phyloP scores from a whole-genome alignment of 2,797 vertebrate species.

The Lepus oiostolus region DNA sequence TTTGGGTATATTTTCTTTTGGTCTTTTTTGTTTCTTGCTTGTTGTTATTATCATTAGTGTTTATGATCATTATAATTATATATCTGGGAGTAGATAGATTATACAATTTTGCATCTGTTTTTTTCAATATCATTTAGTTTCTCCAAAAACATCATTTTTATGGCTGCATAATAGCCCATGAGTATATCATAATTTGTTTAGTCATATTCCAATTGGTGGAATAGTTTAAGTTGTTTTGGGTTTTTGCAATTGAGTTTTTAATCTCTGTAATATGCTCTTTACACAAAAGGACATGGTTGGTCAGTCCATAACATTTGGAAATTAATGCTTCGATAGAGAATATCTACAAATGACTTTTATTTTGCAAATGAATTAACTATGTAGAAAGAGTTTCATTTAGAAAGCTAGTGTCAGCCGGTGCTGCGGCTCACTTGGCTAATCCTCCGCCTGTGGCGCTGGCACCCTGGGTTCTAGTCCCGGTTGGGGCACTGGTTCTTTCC shows the following conservation, averaged over 20 bases:
- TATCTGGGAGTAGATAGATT: slow-evolving; percentile 21
- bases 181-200: slow-evolving; percentile 66
- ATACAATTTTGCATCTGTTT: slow-evolving; percentile 61
- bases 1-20: slow-evolving; percentile 59
- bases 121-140: slow-evolving; percentile 70
- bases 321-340: slow-evolving; percentile 64
- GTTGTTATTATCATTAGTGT: slow-evolving; percentile 49
- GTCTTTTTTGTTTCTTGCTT: slow-evolving; percentile 22
- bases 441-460: too few relatives aligned
- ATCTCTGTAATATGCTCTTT: slow-evolving; percentile 50
- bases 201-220: slow-evolving; percentile 61
- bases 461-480: too few relatives aligned
- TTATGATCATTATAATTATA: slow-evolving; percentile 68
- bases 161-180: slow-evolving; percentile 52
- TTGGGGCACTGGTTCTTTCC: too few relatives aligned
- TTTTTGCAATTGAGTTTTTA: slow-evolving; percentile 63
- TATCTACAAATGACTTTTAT: slow-evolving; percentile 57
- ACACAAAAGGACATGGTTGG: slow-evolving; percentile 40
- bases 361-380: slow-evolving; percentile 66
- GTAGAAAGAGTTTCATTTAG: slow-evolving; percentile 30
- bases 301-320: slow-evolving; percentile 59
- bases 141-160: slow-evolving; percentile 73
- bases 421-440: too few relatives aligned
- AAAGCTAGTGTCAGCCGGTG: background rate
- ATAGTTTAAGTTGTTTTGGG: slow-evolving; percentile 51